Evolutionary conservation across 2,113 vertebrate species (phyloP).

Genomic region (Amphilophus citrinellus): DNA sequence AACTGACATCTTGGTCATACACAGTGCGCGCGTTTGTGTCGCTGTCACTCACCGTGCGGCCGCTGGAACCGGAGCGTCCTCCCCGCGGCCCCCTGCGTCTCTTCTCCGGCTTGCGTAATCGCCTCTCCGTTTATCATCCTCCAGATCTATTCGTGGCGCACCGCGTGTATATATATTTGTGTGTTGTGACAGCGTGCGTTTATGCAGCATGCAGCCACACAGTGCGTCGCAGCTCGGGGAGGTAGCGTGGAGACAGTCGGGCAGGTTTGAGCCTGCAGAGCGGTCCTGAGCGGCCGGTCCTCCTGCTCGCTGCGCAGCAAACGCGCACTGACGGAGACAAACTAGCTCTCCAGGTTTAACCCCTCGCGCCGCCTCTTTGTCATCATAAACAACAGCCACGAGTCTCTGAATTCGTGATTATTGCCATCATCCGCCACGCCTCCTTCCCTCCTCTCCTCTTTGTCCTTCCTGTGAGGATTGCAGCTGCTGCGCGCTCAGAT

Average conservation of each 20-base stretch:
- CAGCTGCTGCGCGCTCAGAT: background rate
- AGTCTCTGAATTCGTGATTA: background rate
- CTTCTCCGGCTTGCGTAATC: conserved; percentile 31
- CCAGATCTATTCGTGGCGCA: conserved; percentile 35
- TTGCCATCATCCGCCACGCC: background rate
- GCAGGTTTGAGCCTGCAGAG: background rate
- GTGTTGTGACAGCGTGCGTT: background rate
- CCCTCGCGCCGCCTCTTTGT: background rate
- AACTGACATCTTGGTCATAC: background rate
- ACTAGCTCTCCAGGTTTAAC: background rate
- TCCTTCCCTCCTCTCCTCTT: background rate
- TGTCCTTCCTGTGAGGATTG: background rate
- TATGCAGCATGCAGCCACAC: background rate
- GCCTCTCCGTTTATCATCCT: conserved; percentile 49
- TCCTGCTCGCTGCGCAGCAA: background rate
- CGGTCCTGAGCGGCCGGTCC: background rate
- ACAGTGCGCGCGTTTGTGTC: background rate
- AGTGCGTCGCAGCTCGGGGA: background rate
- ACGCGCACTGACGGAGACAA: too few species aligned
- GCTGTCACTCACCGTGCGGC: conserved; percentile 64
- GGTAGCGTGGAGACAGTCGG: background rate
- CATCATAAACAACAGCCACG: background rate
- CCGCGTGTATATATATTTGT: background rate
- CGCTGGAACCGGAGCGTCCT: conserved; percentile 65
- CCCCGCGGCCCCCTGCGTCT: conserved; percentile 17